Base-by-base conservation (phyloP, 2,113 vertebrate genomes). In the Lampris incognitus region DNA sequence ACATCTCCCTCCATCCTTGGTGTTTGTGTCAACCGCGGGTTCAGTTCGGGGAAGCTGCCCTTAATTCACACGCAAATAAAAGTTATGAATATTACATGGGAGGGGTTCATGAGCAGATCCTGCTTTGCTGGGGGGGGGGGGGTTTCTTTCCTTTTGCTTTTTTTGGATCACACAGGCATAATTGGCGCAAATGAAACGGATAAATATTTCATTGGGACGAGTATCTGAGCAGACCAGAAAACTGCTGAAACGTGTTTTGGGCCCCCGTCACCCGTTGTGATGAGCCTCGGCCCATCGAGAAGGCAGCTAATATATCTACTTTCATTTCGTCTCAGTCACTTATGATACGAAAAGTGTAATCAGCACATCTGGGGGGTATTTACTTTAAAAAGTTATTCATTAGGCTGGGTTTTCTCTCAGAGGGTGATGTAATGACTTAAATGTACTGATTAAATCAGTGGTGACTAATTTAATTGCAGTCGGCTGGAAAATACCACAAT, bases 1-100 rank as follows among this genome's bases (percentile, higher is more conserved):
- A 54, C 55, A 69, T 46, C 71, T 2, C 51, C 67, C 72, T 66
- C 10, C 58, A 82, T 82, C 83, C 58, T 61, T 61, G 49, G 51
- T 49, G 59, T 61, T 85, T 72, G 64, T 85, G 59, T 81, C 52
- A 74, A 77, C 73, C 81, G 54, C 54, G 74, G 70, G 71, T 87
- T 86, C 61, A 84, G 74, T 82, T 83, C 52, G 51, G 69, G 59
- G 64, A 86, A 81, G 69, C 73, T 69, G 66, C 70, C 80, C 80
- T 86, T 79, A 64, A 83, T 79, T 81, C 74, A 52, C 54, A 46
- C 73, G 71, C 78, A 76, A 87, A 84, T 79, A 85, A 62, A 69
- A 79, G 67, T 70, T 69, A 81, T 78, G 72, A 71, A 89, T 89
- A 85, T 84, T 85, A 72, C 71, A 82, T 56, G 10, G 65, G 41